Percentiles rank a stretch among this genome's conserved stretches.
Conservation (phyloP, 2,888 invertebrate genomes). For the Drosophila sordidapex region DNA sequence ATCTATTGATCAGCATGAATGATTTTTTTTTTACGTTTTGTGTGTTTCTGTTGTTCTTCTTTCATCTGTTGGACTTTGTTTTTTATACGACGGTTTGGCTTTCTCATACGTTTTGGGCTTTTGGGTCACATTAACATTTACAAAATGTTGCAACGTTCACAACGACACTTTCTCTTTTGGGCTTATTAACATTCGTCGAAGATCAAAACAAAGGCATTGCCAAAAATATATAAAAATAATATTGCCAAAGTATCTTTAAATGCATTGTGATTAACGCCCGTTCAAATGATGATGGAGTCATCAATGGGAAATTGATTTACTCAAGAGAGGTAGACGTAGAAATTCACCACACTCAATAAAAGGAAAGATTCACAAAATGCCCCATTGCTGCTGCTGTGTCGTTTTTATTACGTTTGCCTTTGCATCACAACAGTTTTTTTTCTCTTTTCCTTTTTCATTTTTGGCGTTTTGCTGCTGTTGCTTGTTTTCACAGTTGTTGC, state of each 20-base stretch:
- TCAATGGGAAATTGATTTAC: slow-evolving; percentile 23
- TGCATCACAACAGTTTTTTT: slow-evolving; percentile 44
- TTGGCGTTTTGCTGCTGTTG: slow-evolving; percentile 54
- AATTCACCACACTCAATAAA: slow-evolving; percentile 41
- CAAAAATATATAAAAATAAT: slow-evolving; percentile 29
- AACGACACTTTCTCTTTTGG: slow-evolving; percentile 74
- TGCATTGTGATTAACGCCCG: slow-evolving; percentile 18
- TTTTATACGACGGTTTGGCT: slow-evolving; percentile 32
- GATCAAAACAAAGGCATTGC: slow-evolving; percentile 45
- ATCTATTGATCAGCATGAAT: slow-evolving; percentile 29
- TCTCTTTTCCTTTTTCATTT: slow-evolving; percentile 10
- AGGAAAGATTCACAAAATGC: slow-evolving; percentile 25
- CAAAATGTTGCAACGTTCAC: slow-evolving; percentile 53
- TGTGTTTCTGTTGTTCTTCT: slow-evolving; percentile 23
- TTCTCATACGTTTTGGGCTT: slow-evolving; percentile 50
- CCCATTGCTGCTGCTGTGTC: slow-evolving; percentile 9
- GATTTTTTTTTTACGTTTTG: slow-evolving; percentile 7
- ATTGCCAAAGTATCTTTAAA: slow-evolving; percentile 29
- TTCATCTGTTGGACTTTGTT: slow-evolving; percentile 36
- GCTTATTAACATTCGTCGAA: slow-evolving; percentile 39
- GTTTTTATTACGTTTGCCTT: slow-evolving; percentile 49
- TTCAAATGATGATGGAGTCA: slow-evolving; percentile 14
- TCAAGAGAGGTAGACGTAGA: slow-evolving; percentile 34
- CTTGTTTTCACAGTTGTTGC: slow-evolving; percentile 64
- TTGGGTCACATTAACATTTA: slow-evolving; percentile 66